Conservation (phyloP, 2,888 invertebrate species). For the Amblyjoppa fuscipennis region DNA sequence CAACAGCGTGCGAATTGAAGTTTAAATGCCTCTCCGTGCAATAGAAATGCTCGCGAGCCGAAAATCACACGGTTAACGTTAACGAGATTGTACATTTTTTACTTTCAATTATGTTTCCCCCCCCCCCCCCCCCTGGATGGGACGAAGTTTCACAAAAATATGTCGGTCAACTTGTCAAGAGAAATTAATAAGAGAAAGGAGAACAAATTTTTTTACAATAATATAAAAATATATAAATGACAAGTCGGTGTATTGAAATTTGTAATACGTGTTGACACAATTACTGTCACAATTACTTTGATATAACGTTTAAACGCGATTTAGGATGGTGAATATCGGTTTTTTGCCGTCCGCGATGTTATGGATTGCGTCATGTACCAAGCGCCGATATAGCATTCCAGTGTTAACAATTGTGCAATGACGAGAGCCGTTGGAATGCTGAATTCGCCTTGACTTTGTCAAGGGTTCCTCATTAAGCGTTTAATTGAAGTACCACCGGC, state of each 20-base stretch:
- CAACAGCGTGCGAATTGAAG: slow-evolving; percentile 12
- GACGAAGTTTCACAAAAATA: background rate
- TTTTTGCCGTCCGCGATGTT: slow-evolving; percentile 36
- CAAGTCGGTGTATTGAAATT: background rate
- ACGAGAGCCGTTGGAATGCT: slow-evolving; percentile 56
- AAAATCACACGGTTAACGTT: background rate
- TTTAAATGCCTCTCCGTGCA: background rate
- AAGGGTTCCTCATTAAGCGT: slow-evolving; percentile 72
- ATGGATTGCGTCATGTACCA: slow-evolving; percentile 33
- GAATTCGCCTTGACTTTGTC: slow-evolving; percentile 65
- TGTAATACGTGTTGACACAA: background rate
- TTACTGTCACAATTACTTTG: background rate
- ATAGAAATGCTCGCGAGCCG: background rate
- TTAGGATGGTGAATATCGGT: background rate
- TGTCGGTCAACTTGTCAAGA: too few relatives aligned
- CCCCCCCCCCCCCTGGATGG: background rate
- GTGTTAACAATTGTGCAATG: slow-evolving; percentile 50
- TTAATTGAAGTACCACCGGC: slow-evolving; percentile 72
- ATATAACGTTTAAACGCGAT: background rate
- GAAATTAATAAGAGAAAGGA: too few relatives aligned
- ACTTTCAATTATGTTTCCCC: background rate
- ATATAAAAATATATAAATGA: background rate
- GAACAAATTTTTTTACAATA: background rate
- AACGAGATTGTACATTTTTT: background rate
- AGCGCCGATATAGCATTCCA: slow-evolving; percentile 32